Conservation (phyloP, 2,888 invertebrate species). For the Flabesymbios commensalis region DNA sequence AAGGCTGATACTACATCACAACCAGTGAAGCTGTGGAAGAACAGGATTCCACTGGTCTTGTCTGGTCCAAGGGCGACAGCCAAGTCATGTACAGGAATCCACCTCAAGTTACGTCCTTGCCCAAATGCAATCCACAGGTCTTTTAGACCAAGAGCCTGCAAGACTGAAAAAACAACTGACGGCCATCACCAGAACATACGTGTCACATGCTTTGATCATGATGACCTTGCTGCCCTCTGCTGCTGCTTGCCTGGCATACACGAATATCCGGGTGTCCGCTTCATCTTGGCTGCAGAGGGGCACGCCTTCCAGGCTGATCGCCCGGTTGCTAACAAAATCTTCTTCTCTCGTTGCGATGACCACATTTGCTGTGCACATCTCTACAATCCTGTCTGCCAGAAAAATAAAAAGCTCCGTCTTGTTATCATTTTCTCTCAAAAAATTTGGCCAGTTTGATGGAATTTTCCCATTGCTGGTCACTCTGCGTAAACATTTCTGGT, state of each 20-base stretch:
- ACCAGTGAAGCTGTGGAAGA: conserved; percentile 39
- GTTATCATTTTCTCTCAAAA: neutral
- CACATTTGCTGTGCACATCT: conserved; percentile 6
- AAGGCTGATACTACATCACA: conserved; percentile 37
- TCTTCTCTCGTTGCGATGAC: conserved; percentile 28
- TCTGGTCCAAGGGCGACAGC: conserved; percentile 22
- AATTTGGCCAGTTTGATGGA: neutral
- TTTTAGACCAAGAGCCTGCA: conserved; percentile 20
- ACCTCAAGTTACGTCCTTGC: conserved; percentile 19
- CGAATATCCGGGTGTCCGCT: conserved; percentile 26
- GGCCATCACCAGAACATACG: conserved; percentile 17
- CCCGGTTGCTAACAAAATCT: conserved; percentile 16
- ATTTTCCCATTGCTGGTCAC: neutral
- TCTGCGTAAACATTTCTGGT: conserved; percentile 1
- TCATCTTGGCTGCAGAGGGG: conserved; percentile 30
- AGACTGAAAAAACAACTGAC: conserved; percentile 4
- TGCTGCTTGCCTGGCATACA: conserved; percentile 21
- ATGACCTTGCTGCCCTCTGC: conserved; percentile 13
- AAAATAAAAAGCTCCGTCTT: conserved; percentile 26
- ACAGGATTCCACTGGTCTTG: conserved; percentile 21
- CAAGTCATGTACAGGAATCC: conserved; percentile 34
- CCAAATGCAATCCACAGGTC: conserved; percentile 35
- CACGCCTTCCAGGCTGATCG: conserved; percentile 2
- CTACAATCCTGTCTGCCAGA: conserved; percentile 24
- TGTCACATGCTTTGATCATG: conserved; percentile 17